A percentile compares a stretch with the other conserved stretches of the same genome.
These are phyloP conservation scores for Clupea harengus DNA, from an alignment of 2,113 vertebrate genomes.

Conservation along the genomic window DNA sequence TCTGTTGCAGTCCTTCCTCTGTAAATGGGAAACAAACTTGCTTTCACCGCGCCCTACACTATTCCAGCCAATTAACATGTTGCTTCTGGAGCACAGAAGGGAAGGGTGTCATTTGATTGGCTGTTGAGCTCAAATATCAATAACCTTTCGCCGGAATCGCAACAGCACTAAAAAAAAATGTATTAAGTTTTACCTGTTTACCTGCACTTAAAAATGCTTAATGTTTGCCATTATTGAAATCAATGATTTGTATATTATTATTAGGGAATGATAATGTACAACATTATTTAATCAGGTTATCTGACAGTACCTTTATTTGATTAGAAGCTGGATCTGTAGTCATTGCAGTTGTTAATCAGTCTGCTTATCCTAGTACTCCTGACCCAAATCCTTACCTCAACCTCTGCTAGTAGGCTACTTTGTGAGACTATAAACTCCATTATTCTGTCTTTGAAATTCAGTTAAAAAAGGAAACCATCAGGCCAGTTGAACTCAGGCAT, in stretches of 20 bases:
- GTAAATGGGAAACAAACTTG: not conserved
- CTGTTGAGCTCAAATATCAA: not conserved
- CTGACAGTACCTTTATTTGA: not conserved
- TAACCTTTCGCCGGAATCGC: not conserved
- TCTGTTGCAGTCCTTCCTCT: not conserved
- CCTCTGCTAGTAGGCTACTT: not conserved
- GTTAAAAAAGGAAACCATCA: not conserved
- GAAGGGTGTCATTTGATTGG: not conserved
- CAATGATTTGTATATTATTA: not conserved
- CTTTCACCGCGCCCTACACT: not conserved
- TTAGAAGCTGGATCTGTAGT: not conserved
- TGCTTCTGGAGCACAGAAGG: not conserved
- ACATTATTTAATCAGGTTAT: not conserved
- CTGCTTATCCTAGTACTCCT: not conserved
- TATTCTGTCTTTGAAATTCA: not conserved
- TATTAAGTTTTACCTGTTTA: not conserved
- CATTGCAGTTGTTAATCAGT: not conserved
- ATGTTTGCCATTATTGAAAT: not conserved
- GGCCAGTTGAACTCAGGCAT: not conserved
- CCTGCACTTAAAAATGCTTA: not conserved
- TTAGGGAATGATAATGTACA: not conserved
- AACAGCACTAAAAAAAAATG: not conserved
- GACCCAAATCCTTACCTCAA: not conserved
- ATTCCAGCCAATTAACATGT: not conserved
- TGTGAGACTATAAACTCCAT: not conserved